phyloP scores from a whole-genome alignment of 2,113 vertebrate species.

The Oenanthe oenanthe region DNA sequence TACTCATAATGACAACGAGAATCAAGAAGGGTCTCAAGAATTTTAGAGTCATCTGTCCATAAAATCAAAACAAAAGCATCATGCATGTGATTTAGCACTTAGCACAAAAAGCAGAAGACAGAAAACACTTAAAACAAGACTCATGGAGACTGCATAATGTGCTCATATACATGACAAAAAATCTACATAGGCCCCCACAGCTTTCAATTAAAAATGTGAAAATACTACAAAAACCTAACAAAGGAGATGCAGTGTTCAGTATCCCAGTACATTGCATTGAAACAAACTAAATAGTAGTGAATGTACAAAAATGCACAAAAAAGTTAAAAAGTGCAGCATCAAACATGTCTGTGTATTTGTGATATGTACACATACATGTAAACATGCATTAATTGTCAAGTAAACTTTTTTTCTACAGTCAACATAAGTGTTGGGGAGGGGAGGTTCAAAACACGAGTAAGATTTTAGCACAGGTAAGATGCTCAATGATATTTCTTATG shows the following conservation, averaged over 20 bases:
- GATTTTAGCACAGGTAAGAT: neutral
- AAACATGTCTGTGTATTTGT: neutral
- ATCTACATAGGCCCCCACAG: neutral
- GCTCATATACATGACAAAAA: neutral
- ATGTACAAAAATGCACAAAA: neutral
- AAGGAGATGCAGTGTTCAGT: neutral
- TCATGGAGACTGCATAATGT: neutral
- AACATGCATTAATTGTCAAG: neutral
- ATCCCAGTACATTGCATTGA: fast-evolving
- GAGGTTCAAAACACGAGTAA: neutral
- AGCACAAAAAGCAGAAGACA: neutral
- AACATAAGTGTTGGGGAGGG: fast-evolving
- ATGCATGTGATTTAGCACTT: neutral
- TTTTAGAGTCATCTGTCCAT: neutral
- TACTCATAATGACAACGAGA: neutral
- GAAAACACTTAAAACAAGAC: neutral
- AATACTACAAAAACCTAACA: neutral
- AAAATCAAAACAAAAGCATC: neutral
- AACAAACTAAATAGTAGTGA: neutral
- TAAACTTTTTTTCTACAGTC: neutral
- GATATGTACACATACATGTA: neutral
- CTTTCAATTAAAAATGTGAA: neutral
- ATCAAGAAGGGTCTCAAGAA: neutral
- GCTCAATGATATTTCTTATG: neutral
- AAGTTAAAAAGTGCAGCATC: neutral